A percentile compares a stretch with the other conserved stretches of the same genome.
These are phyloP conservation scores for Gymnodraco acuticeps DNA, from an alignment of 2,797 vertebrate genomes.

Conservation along the genomic window DNA sequence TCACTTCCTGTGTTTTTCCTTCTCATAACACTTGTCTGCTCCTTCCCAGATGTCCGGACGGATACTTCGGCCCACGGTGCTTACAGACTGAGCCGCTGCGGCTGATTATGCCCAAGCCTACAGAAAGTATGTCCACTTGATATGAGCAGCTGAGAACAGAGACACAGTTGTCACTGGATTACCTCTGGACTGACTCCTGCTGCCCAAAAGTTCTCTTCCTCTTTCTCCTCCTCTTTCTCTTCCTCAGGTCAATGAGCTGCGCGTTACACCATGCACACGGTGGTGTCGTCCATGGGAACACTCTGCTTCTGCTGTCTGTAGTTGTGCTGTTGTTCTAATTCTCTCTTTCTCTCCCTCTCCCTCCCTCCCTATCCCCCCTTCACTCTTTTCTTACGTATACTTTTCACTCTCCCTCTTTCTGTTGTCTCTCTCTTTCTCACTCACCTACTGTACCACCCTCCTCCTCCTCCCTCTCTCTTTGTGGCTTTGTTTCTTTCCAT, in stretches of 20 bases:
- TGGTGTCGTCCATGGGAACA: constrained; percentile 80
- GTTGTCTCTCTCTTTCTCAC: constrained; percentile 87
- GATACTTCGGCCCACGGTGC: constrained; percentile 98
- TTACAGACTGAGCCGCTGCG: constrained; percentile 96
- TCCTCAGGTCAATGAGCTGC: constrained; percentile 81
- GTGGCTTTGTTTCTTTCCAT: constrained; percentile 91
- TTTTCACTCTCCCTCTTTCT: constrained; percentile 72
- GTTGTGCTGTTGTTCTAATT: constrained; percentile 87
- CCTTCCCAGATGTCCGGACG: constrained; percentile 96
- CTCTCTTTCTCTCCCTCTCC: constrained; percentile 88
- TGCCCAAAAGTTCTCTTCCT: constrained; percentile 58
- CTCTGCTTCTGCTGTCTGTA: constrained; percentile 84
- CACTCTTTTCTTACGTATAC: constrained; percentile 48
- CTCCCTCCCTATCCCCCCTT: constrained; percentile 31
- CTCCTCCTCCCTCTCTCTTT: constrained; percentile 92
- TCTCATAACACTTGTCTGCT: constrained; percentile 87
- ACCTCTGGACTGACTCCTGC: constrained; percentile 79
- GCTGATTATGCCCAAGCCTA: constrained; percentile 96
- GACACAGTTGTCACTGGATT: constrained; percentile 81
- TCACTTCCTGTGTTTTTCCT: constrained; percentile 58
- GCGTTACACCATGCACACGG: constrained; percentile 66
- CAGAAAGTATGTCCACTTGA: constrained; percentile 97
- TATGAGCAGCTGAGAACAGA: constrained; percentile 82
- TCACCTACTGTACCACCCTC: constrained; percentile 87
- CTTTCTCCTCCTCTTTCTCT: constrained; percentile 65